Evolutionary conservation across 2,888 invertebrate genomes (phyloP).

Genomic region (Chymomyza fuscimana): DNA sequence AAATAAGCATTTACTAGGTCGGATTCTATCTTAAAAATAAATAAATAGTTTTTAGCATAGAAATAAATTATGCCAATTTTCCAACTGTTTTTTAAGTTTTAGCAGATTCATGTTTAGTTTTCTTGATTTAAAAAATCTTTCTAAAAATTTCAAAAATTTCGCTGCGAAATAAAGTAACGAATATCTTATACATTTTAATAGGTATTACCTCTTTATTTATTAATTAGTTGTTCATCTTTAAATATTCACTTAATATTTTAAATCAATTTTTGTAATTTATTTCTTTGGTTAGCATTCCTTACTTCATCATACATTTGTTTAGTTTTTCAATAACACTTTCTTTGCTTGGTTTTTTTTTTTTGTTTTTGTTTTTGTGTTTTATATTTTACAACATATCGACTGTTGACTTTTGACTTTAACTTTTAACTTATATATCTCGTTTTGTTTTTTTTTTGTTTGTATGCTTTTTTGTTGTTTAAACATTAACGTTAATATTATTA

Average conservation of each 20-base stretch:
- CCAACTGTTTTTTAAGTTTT: no score
- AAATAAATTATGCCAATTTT: no score
- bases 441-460: constrained; percentile 2
- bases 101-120: no score
- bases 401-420: constrained; percentile 70
- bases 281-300: constrained; percentile 56
- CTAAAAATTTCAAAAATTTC: no score
- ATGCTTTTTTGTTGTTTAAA: constrained; percentile 49
- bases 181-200: constrained; percentile 50
- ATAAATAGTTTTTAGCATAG: no score
- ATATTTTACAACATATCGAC: constrained; percentile 71
- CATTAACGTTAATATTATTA: constrained; percentile 60
- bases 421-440: constrained; percentile 59
- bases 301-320: constrained; percentile 37
- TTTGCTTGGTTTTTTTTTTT: constrained; percentile 41
- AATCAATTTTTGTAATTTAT: constrained; percentile 62
- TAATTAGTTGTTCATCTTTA: constrained; percentile 63
- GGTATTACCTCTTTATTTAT: constrained; percentile 70
- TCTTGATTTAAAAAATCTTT: no score
- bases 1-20: no score
- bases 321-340: constrained; percentile 50
- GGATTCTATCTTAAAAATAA: no score
- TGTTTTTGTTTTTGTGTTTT: constrained; percentile 24
- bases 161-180: background rate
- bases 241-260: constrained; percentile 61